A percentile compares a stretch with the other conserved stretches of the same genome.
These are phyloP conservation scores for Dermatophagoides farinae DNA, from an alignment of 1,140 invertebrate species.

Conservation along the genomic window DNA sequence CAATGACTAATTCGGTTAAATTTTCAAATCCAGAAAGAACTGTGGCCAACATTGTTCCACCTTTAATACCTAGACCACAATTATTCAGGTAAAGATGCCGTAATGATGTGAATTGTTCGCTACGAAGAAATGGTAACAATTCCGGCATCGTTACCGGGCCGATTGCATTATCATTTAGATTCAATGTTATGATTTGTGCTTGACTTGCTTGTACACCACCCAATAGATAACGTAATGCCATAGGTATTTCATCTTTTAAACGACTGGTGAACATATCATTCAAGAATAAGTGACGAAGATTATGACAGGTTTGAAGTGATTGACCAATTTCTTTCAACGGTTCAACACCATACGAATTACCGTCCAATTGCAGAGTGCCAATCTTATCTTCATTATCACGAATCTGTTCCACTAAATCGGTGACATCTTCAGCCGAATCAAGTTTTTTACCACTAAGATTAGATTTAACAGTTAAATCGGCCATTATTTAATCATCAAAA, in stretches of 20 bases:
- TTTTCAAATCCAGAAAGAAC: constrained; percentile 17
- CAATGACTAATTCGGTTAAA: constrained; percentile 69
- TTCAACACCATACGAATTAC: constrained; percentile 74
- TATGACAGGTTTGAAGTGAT: constrained; percentile 32
- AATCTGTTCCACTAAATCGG: constrained; percentile 20
- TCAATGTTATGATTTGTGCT: constrained; percentile 58
- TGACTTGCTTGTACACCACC: constrained; percentile 54
- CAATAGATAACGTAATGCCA: constrained; percentile 57
- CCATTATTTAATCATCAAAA: not conserved
- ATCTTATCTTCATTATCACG: constrained; percentile 18
- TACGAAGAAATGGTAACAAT: constrained; percentile 59
- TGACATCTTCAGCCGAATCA: constrained; percentile 14
- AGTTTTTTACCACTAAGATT: not conserved
- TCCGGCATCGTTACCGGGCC: constrained; percentile 84
- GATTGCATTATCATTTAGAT: constrained; percentile 94
- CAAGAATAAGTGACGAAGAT: constrained; percentile 44
- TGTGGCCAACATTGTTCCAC: constrained; percentile 40
- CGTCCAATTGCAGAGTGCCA: constrained; percentile 50
- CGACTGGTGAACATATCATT: constrained; percentile 90
- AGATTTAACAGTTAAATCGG: constrained; percentile 9
- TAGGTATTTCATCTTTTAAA: constrained; percentile 82
- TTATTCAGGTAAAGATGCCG: constrained; percentile 73
- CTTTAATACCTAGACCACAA: constrained; percentile 78
- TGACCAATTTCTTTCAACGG: constrained; percentile 64
- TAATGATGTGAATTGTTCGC: constrained; percentile 53